A percentile compares a stretch with the other conserved stretches of the same genome.
Conservation (phyloP, 2,797 vertebrate genomes). For the Clarias laeviceps region DNA sequence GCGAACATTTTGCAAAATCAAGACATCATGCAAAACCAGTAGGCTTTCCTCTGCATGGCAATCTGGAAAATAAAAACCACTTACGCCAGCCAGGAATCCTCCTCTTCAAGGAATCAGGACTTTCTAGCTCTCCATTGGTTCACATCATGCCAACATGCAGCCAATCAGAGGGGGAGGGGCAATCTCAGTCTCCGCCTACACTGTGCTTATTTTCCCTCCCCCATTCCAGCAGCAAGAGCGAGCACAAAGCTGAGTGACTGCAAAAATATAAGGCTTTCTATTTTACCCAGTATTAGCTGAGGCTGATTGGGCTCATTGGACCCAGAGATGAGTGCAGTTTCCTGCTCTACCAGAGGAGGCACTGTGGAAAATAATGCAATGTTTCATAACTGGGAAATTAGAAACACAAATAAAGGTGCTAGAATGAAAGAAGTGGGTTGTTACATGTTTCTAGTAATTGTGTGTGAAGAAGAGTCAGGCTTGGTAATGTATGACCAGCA, state of each 20-base stretch:
- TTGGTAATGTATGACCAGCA: conserved; percentile 28
- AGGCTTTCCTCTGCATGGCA: conserved; percentile 18
- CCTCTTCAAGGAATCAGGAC: conserved; percentile 55
- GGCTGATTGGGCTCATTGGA: conserved; percentile 61
- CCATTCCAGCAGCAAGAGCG: conserved; percentile 52
- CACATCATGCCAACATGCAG: conserved; percentile 74
- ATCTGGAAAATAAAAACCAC: conserved; percentile 51
- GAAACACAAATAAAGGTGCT: conserved; percentile 30
- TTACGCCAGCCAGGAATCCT: conserved; percentile 54
- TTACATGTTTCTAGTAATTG: conserved; percentile 22
- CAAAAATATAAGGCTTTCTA: conserved; percentile 48
- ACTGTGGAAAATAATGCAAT: conserved; percentile 69
- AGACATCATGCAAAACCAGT: conserved; percentile 55
- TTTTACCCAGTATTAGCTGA: conserved; percentile 67
- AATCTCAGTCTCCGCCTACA: conserved; percentile 45
- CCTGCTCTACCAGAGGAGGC: conserved; percentile 64
- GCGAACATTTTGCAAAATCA: conserved; percentile 6
- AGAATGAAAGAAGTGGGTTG: neutral
- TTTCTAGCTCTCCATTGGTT: conserved; percentile 60
- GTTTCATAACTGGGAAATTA: conserved; percentile 37
- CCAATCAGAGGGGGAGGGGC: conserved; percentile 61
- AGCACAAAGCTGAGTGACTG: conserved; percentile 57
- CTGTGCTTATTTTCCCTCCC: conserved; percentile 9
- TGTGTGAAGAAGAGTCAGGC: conserved; percentile 12
- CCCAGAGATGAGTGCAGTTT: conserved; percentile 58